Percentiles rank a stretch among this genome's conserved stretches.
These are phyloP conservation scores for Caenorhabditis sp. DNA, from an alignment of 2,888 invertebrate species.

Conservation along the genomic window DNA sequence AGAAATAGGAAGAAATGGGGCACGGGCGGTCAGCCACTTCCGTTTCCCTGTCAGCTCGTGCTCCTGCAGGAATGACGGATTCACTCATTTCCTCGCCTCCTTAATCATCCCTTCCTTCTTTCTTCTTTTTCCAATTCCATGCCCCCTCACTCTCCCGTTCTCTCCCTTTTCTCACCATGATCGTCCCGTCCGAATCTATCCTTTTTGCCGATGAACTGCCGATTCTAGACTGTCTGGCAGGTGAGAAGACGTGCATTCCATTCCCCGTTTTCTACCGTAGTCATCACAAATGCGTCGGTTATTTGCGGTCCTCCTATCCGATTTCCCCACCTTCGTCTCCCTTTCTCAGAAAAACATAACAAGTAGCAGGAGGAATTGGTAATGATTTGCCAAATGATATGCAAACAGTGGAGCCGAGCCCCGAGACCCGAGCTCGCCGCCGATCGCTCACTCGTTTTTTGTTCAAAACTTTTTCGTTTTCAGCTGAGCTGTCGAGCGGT, in stretches of 20 bases:
- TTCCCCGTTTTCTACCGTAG: slow-evolving; percentile 26
- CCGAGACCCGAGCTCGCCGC: background rate
- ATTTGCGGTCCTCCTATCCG: slow-evolving; percentile 20
- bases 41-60: slow-evolving; percentile 2
- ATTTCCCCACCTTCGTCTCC: slow-evolving; percentile 1
- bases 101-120: slow-evolving; percentile 38
- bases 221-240: slow-evolving; percentile 49
- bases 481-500: slow-evolving; percentile 55
- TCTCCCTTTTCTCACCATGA: slow-evolving; percentile 6
- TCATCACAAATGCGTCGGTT: slow-evolving; percentile 27
- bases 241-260: slow-evolving; percentile 13
- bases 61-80: slow-evolving; percentile 34
- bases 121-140: background rate
- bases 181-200: slow-evolving; percentile 42
- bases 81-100: slow-evolving; percentile 28
- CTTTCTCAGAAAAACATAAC: slow-evolving; percentile 27
- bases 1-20: too few relatives aligned
- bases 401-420: slow-evolving; percentile 47
- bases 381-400: slow-evolving; percentile 52
- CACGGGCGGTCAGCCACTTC: slow-evolving; percentile 4
- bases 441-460: background rate
- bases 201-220: slow-evolving; percentile 42
- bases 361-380: slow-evolving; percentile 38
- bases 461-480: slow-evolving; percentile 4
- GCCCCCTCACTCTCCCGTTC: background rate